These are phyloP conservation scores for Pachycephala philippinensis DNA, from an alignment of 2,113 vertebrate species.

Conservation along the genomic window DNA sequence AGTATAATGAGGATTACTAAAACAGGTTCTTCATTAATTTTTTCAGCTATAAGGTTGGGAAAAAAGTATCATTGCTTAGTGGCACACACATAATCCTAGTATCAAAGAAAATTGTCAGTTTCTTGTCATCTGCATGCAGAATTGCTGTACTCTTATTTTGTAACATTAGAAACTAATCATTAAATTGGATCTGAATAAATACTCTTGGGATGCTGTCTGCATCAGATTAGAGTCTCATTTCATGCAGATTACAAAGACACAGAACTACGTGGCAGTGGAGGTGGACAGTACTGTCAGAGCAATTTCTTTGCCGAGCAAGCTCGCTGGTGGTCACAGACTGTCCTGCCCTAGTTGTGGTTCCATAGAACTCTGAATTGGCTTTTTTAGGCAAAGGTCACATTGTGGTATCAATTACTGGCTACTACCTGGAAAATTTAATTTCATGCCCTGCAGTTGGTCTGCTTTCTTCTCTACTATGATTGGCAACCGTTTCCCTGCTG, in stretches of 20 bases:
- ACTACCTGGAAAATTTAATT: slow-evolving; percentile 77
- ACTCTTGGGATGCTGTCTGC: neutral
- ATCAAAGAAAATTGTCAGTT: neutral
- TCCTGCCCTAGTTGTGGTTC: neutral
- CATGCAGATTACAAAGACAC: neutral
- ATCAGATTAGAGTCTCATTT: neutral
- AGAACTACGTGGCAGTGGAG: neutral
- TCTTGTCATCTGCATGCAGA: neutral
- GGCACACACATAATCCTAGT: neutral
- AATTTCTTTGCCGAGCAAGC: neutral
- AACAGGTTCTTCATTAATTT: neutral
- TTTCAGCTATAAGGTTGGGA: neutral
- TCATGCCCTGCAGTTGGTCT: slow-evolving; percentile 66
- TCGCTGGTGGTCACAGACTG: neutral
- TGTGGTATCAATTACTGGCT: slow-evolving; percentile 70
- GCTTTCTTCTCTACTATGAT: slow-evolving; percentile 66
- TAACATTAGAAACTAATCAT: neutral
- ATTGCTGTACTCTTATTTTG: neutral
- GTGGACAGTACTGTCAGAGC: neutral
- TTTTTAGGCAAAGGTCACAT: slow-evolving; percentile 61
- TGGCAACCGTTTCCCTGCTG: slow-evolving; percentile 58
- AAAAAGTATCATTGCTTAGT: neutral
- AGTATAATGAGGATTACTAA: neutral
- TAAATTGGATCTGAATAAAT: neutral
- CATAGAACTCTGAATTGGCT: slow-evolving; percentile 20